Conservation (phyloP, 2,888 invertebrate genomes). For the Yponomeuta cagnagella region DNA sequence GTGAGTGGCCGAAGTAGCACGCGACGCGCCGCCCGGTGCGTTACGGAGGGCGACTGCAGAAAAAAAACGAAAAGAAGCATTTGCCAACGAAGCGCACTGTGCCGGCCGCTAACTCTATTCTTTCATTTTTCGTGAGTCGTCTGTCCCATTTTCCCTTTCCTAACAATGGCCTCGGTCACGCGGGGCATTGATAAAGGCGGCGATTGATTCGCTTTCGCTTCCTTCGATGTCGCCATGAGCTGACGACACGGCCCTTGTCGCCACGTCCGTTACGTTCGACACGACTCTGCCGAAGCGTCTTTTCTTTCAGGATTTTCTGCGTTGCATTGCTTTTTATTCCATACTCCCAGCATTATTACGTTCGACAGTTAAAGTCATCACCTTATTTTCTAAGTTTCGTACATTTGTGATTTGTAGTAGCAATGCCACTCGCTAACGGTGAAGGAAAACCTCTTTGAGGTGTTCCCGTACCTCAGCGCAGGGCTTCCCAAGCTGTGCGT, state of each 20-base stretch:
- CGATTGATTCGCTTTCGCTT: conserved; percentile 74
- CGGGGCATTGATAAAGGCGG: conserved; percentile 54
- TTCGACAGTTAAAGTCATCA: no score
- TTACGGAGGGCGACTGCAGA: conserved; percentile 36
- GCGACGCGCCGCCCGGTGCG: conserved; percentile 39
- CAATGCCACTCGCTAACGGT: no score
- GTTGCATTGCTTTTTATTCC: no score
- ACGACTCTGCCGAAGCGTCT: neutral
- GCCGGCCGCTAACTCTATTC: conserved; percentile 55
- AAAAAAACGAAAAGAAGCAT: conserved; percentile 16
- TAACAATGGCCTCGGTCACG: conserved; percentile 72
- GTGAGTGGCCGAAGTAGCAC: conserved; percentile 39
- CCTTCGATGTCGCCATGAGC: conserved; percentile 39
- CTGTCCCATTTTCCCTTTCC: conserved; percentile 67
- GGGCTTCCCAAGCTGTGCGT: no score
- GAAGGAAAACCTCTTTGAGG: no score
- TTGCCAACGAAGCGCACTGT: conserved; percentile 46
- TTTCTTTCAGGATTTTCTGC: neutral
- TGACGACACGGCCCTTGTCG: conserved; percentile 49
- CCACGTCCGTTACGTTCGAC: neutral
- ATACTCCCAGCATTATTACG: no score
- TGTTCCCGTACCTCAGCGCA: no score
- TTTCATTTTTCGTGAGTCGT: conserved; percentile 56
- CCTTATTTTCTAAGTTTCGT: no score
- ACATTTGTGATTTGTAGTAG: no score